Evolutionary conservation across 2,113 vertebrate species (phyloP).

Genomic region (Helogale parvula): DNA sequence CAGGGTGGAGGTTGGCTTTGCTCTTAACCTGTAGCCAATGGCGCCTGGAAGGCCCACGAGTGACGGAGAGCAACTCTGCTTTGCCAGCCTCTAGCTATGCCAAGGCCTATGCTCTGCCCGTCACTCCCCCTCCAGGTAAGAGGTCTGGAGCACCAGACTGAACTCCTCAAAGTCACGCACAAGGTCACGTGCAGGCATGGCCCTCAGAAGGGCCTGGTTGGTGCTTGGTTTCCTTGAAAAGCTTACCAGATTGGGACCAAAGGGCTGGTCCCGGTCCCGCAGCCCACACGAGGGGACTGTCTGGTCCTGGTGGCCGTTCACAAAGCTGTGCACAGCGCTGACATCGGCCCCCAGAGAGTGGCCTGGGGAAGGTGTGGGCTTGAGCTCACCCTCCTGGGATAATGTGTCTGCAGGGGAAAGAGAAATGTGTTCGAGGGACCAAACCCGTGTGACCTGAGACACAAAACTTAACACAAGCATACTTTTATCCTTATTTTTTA

Average conservation of each 20-base stretch:
- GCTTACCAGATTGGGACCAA: not conserved
- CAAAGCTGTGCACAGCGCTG: not conserved
- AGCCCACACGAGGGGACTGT: not conserved
- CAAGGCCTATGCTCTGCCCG: not conserved
- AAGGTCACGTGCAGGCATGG: not conserved
- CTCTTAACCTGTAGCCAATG: not conserved
- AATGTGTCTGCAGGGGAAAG: not conserved
- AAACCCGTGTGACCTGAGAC: not conserved
- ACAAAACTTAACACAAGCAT: not conserved
- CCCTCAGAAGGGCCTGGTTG: not conserved
- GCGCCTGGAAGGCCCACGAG: rapidly evolving
- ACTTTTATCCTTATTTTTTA: not conserved
- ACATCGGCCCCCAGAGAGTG: rapidly evolving
- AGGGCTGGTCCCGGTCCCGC: not conserved
- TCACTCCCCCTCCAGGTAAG: not conserved
- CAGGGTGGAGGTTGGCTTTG: too few species aligned
- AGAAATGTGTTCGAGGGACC: not conserved
- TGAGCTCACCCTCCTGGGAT: too few species aligned
- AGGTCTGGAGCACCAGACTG: not conserved
- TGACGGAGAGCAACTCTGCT: rapidly evolving
- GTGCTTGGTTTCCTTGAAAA: not conserved
- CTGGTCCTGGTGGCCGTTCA: too few species aligned
- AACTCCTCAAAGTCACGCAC: not conserved
- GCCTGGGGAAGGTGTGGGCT: not conserved
- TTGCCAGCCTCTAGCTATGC: rapidly evolving